Conservation (phyloP, 2,888 invertebrate genomes). For the Neoascia interrupta region DNA sequence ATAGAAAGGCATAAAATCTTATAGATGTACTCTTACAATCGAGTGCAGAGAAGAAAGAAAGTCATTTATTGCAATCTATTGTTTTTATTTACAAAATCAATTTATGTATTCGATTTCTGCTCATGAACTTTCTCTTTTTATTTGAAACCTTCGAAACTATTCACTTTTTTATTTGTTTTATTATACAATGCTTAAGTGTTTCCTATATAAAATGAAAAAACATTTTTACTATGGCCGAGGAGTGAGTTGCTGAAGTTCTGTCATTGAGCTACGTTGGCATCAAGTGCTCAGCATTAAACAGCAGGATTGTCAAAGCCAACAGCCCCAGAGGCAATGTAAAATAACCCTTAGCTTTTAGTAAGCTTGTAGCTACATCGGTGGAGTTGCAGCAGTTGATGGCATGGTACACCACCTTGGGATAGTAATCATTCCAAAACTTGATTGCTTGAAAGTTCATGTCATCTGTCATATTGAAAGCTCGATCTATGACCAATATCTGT, state of each 20-base stretch:
- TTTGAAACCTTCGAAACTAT: slow-evolving; percentile 67
- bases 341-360: neutral
- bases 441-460: slow-evolving; percentile 88
- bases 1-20: slow-evolving; percentile 23
- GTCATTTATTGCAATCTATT: slow-evolving; percentile 17
- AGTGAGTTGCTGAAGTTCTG: neutral
- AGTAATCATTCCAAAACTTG: slow-evolving; percentile 92
- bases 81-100: slow-evolving; percentile 58
- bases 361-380: slow-evolving; percentile 72
- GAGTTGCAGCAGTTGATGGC: slow-evolving; percentile 88
- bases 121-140: slow-evolving; percentile 24
- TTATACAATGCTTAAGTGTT: neutral
- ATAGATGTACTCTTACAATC: slow-evolving; percentile 13
- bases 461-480: slow-evolving; percentile 88
- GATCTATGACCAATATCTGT: slow-evolving; percentile 87
- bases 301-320: neutral
- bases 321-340: neutral
- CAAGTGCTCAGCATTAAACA: slow-evolving; percentile 3
- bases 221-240: slow-evolving; percentile 42
- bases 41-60: slow-evolving; percentile 26
- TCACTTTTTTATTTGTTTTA: slow-evolving; percentile 27
- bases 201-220: slow-evolving; percentile 20
- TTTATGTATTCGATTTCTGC: slow-evolving; percentile 15
- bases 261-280: slow-evolving; percentile 32
- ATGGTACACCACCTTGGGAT: slow-evolving; percentile 87